phyloP scores from a whole-genome alignment of 2,113 vertebrate genomes.

The Irena cyanogastra region DNA sequence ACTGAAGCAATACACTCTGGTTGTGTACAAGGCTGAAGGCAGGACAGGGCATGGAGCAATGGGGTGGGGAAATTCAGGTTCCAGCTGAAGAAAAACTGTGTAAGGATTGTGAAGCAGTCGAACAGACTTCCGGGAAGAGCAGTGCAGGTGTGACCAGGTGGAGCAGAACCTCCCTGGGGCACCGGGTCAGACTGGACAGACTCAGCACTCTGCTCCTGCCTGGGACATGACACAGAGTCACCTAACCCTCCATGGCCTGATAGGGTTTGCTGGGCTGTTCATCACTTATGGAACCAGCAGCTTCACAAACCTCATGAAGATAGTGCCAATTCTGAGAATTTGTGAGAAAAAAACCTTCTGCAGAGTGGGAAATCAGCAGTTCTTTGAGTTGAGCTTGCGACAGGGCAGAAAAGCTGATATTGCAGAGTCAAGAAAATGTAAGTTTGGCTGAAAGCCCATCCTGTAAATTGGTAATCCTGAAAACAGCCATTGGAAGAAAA shows the following conservation, averaged over 20 bases:
- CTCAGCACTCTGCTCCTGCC: background rate
- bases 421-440: background rate
- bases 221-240: rapidly evolving
- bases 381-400: background rate
- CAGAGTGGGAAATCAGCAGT: background rate
- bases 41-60: background rate
- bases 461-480: background rate
- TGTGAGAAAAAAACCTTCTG: background rate
- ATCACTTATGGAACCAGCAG: background rate
- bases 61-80: background rate
- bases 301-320: background rate
- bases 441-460: background rate
- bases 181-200: background rate
- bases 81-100: background rate
- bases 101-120: background rate
- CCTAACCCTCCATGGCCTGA: rapidly evolving
- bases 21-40: background rate
- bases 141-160: background rate
- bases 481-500: background rate
- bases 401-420: background rate
- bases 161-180: background rate
- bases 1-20: rapidly evolving
- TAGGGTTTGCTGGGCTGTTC: background rate
- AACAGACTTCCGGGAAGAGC: background rate
- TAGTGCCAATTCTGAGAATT: background rate